Conservation (phyloP, 2,797 vertebrate species). For the Kryptopterus vitreolus region DNA sequence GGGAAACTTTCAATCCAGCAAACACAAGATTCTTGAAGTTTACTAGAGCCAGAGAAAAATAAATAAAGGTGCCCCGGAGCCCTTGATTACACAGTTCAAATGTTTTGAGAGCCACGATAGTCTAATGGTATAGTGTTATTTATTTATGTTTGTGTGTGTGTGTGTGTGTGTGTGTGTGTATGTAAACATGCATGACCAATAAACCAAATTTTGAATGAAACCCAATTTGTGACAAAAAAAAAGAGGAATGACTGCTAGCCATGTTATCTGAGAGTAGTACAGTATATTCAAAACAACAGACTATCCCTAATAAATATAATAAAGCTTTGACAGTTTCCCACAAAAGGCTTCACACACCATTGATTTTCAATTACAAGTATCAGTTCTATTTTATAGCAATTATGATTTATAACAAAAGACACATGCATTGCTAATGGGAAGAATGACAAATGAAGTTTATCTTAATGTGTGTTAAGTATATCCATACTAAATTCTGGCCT, state of each 20-base stretch:
- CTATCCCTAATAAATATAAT: neutral
- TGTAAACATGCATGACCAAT: no score
- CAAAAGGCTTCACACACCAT: neutral
- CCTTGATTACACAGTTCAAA: constrained; percentile 22
- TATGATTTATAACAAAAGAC: neutral
- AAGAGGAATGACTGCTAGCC: neutral
- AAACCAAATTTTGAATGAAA: no score
- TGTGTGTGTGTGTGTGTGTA: no score
- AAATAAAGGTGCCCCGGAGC: constrained; percentile 17
- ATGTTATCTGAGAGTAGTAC: neutral
- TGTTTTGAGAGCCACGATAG: neutral
- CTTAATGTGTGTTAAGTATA: neutral
- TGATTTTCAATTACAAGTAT: neutral
- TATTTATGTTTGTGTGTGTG: no score
- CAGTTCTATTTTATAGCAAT: neutral
- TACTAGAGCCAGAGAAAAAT: constrained; percentile 3
- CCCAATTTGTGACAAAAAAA: no score
- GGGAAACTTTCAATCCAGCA: neutral
- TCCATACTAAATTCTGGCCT: neutral
- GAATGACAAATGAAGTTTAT: neutral
- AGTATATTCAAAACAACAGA: neutral
- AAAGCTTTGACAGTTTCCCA: neutral
- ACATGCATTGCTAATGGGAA: neutral
- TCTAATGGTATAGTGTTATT: no score
- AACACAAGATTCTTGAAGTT: neutral